These are phyloP conservation scores for Aricia artaxerxes DNA, from an alignment of 2,888 invertebrate species.

Conservation along the genomic window DNA sequence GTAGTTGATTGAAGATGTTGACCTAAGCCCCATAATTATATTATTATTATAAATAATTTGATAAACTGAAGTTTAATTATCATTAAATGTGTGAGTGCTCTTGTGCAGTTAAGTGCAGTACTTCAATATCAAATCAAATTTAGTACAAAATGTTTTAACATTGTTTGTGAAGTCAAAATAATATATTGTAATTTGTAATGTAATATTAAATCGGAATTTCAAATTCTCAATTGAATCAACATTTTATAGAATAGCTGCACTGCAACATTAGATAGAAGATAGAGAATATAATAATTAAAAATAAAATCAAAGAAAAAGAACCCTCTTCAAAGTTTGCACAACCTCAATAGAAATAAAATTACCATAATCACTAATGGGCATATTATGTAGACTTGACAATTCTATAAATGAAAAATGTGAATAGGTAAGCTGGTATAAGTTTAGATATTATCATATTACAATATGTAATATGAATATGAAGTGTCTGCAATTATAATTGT, in stretches of 20 bases:
- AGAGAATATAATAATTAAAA: neutral
- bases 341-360: neutral
- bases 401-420: neutral
- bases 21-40: no score
- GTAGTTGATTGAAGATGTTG: no score
- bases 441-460: neutral
- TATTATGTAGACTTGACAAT: neutral
- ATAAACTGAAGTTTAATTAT: no score
- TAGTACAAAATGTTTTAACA: neutral
- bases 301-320: neutral
- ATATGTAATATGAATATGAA: neutral
- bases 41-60: no score
- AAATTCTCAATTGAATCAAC: neutral
- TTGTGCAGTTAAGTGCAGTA: neutral
- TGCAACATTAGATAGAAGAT: neutral
- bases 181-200: neutral
- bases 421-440: slow-evolving; percentile 10
- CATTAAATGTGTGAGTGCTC: no score
- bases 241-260: neutral
- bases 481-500: neutral
- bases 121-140: neutral
- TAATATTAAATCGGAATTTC: neutral
- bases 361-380: neutral
- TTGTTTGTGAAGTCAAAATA: neutral
- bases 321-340: neutral